Base-by-base conservation (phyloP, 2,888 invertebrate genomes). In the Drosophila neoperkinsi region DNA sequence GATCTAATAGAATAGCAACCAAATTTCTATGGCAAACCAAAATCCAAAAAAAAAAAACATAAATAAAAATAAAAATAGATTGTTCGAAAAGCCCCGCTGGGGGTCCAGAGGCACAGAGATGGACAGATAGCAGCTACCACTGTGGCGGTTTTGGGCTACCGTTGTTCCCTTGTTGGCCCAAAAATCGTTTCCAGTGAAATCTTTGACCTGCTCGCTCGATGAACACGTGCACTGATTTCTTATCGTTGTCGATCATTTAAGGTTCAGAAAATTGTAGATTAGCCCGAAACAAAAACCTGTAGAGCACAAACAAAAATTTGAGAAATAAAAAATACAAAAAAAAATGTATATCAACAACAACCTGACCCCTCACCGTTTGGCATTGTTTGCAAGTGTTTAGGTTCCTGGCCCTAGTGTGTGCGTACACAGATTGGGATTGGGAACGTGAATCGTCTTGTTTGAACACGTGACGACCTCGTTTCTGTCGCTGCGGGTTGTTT, bases 391-490 rank as follows among this genome's bases (percentile, higher is more conserved):
- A 64, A 65, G 77, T 79, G 78, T 75, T 75, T 69, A 61, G 78
- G 36, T 69, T 79, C 73, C 76, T 79, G 46, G 72, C 69, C 71
- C 70, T 72, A 71, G 61, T 77, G 74, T 77, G 80, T 73, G 68
- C 81, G 70, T 67, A 65, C 62, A 75, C 63, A 75, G 65, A 57
- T 31, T 63, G 66, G 59, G 65, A 49, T 62, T 51, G 55, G 28
- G 51, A 74, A 76, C 74, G 62, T 75, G 71, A 49, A 65, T 53
- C 79, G 74, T 70, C 86, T 75, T 88, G 86, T 88, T 88, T 82
- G 71, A 86, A 82, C 87, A 87, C 86, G 88, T 87, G 87, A 86
- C 81, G 88, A 82, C 77, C 85, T 87, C 84, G 82, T 88, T 87
- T 77, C 65, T 51, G 67, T 76, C 87, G 34, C 87, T 67, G 77